Conservation (phyloP, 2,797 vertebrate species). For the Myripristis jacobus region DNA sequence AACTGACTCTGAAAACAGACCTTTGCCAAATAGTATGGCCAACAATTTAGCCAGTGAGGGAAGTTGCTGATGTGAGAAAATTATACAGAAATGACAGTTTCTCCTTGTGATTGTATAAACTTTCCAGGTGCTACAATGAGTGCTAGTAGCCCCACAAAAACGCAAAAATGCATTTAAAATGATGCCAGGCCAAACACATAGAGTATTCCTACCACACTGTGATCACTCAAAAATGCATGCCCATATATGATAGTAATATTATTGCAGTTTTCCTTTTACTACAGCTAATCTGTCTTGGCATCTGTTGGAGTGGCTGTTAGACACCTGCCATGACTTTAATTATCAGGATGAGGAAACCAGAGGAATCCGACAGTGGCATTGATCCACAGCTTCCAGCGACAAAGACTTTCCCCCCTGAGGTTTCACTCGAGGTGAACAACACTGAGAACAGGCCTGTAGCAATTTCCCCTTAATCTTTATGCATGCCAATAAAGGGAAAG, state of each 20-base stretch:
- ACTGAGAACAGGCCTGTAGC: neutral
- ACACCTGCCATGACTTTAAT: slow-evolving; percentile 33
- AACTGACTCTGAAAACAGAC: neutral
- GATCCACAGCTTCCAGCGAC: too few relatives aligned
- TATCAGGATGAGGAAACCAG: neutral
- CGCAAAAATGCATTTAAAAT: neutral
- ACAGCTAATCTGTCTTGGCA: slow-evolving; percentile 30
- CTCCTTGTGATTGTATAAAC: too few relatives aligned
- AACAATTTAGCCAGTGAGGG: neutral
- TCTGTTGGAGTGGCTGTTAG: slow-evolving; percentile 31
- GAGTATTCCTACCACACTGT: neutral
- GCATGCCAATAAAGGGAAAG: slow-evolving; percentile 8
- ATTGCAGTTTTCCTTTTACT: slow-evolving; percentile 12
- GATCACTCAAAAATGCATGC: neutral
- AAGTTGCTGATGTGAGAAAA: neutral
- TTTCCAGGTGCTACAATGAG: too few relatives aligned
- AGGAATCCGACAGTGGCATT: too few relatives aligned
- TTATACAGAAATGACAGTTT: neutral
- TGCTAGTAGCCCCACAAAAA: too few relatives aligned
- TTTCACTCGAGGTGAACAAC: neutral
- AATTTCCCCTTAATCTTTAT: neutral
- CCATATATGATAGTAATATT: neutral
- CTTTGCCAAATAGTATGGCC: neutral
- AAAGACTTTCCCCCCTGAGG: neutral
- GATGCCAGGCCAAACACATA: neutral